Evolutionary conservation across 2,113 vertebrate genomes (phyloP).

Genomic region (Microcebus griseorufus): DNA sequence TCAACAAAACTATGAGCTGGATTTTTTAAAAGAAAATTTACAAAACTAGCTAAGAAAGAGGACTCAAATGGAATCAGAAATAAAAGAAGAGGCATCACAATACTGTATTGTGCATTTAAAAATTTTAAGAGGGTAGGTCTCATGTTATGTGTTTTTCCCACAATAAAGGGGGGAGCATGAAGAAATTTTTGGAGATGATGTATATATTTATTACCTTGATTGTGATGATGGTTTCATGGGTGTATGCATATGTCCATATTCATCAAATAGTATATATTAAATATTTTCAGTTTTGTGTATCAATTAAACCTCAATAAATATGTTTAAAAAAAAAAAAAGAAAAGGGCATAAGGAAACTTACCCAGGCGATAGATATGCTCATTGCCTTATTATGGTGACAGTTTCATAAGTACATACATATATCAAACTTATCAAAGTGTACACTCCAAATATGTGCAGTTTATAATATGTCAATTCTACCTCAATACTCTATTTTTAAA

Average conservation of each 20-base stretch:
- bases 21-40: neutral
- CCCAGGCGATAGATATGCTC: too few species aligned
- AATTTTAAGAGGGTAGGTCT: neutral
- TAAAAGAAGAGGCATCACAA: neutral
- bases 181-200: neutral
- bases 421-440: too few species aligned
- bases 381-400: too few species aligned
- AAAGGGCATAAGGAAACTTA: too few species aligned
- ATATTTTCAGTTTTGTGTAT: neutral
- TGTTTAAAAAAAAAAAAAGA: neutral
- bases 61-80: neutral
- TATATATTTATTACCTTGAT: neutral
- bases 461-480: too few species aligned
- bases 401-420: too few species aligned
- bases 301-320: neutral
- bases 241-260: neutral
- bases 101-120: neutral
- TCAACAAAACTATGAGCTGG: neutral
- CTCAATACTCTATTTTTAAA: too few species aligned
- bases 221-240: neutral
- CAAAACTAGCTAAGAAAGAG: neutral
- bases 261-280: neutral
- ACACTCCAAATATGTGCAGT: too few species aligned
- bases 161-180: neutral
- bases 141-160: neutral